A percentile compares a stretch with the other conserved stretches of the same genome.
phyloP scores from a whole-genome alignment of 2,113 vertebrate species.

The Heterochromis multidens region DNA sequence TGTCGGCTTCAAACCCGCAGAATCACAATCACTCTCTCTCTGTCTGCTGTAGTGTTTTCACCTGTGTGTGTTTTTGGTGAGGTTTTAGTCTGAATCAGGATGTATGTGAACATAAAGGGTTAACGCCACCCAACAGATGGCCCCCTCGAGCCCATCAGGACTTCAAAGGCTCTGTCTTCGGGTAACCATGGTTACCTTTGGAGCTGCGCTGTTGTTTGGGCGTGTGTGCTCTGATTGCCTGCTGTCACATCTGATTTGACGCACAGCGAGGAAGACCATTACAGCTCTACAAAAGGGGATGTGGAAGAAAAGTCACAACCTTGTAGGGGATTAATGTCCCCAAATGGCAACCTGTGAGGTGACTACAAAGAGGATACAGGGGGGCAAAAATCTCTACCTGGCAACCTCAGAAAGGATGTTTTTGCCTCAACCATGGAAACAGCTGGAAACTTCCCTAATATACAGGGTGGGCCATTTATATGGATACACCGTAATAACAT shows the following conservation, averaged over 20 bases:
- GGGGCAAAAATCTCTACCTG: neutral
- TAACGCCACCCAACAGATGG: conserved; percentile 34
- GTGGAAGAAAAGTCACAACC: conserved; percentile 28
- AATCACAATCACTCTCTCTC: neutral
- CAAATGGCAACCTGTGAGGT: neutral
- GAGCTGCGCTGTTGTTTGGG: conserved; percentile 40
- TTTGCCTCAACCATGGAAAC: neutral
- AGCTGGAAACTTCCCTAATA: neutral
- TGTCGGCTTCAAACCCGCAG: neutral
- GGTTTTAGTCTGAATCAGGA: neutral
- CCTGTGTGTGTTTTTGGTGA: neutral
- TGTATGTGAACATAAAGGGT: neutral
- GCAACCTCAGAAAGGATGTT: neutral
- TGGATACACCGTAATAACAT: too few species aligned
- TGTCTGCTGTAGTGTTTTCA: neutral
- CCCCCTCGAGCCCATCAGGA: conserved; percentile 12
- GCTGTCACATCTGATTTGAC: conserved; percentile 58
- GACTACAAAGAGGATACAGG: neutral
- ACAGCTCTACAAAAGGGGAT: conserved; percentile 13
- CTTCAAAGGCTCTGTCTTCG: conserved; percentile 47
- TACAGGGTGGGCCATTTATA: too few species aligned
- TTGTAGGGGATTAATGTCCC: conserved; percentile 29
- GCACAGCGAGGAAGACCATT: conserved; percentile 39
- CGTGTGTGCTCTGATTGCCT: conserved; percentile 48
- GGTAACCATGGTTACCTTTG: conserved; percentile 69